Conservation (phyloP, 2,113 vertebrate genomes). For the Strigops habroptila region DNA sequence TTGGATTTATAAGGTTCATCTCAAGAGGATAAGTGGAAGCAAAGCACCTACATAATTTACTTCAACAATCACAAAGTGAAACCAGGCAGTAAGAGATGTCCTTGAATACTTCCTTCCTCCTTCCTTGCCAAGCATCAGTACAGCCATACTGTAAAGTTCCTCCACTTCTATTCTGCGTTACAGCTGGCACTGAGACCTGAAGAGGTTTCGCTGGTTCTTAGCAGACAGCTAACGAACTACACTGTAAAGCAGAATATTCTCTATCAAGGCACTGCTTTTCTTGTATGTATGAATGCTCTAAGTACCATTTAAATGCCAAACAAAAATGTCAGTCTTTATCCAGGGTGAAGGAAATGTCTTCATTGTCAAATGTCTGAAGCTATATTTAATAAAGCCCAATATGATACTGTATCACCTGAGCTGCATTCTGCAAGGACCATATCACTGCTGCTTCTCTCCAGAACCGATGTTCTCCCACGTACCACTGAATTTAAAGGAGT, state of each 20-base stretch:
- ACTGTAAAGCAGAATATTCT: neutral
- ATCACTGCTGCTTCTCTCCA: neutral
- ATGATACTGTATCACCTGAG: neutral
- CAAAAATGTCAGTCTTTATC: neutral
- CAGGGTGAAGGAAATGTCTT: neutral
- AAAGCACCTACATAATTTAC: neutral
- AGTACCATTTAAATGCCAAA: neutral
- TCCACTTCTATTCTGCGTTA: neutral
- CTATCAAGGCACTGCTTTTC: neutral
- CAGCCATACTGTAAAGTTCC: neutral
- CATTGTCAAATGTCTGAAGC: neutral
- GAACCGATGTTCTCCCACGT: neutral
- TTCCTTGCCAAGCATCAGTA: neutral
- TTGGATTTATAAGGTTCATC: neutral
- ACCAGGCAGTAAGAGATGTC: neutral
- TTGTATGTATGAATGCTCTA: neutral
- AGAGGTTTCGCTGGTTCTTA: neutral
- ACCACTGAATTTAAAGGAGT: neutral
- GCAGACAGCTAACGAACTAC: neutral
- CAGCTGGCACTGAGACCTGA: neutral
- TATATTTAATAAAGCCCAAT: neutral
- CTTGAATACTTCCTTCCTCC: neutral
- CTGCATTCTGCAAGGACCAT: neutral
- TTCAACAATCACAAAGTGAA: neutral
- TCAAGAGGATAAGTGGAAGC: neutral